Percentiles rank a stretch among this genome's conserved stretches.
Conservation (phyloP, 2,797 vertebrate genomes). For the Crenuchus spilurus region DNA sequence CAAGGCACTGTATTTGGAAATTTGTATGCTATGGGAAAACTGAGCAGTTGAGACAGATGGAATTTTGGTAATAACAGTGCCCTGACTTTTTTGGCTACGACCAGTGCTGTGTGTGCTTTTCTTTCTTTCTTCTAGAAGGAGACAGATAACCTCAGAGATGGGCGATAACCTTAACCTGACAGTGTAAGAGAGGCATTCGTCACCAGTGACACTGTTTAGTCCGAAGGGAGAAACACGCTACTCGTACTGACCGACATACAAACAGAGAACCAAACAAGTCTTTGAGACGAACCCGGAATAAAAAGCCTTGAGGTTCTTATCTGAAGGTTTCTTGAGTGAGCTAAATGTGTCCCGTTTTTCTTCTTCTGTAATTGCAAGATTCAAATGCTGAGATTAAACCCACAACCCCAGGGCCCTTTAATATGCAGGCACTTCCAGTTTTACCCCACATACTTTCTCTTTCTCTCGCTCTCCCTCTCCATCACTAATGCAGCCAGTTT, state of each 20-base stretch:
- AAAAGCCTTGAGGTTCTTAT: neutral
- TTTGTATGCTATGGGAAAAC: neutral
- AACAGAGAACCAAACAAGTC: neutral
- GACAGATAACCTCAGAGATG: neutral
- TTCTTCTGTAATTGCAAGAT: slow-evolving; percentile 29
- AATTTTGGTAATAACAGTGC: neutral
- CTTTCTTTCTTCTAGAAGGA: neutral
- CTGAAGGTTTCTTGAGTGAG: neutral
- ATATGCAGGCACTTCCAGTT: slow-evolving; percentile 26
- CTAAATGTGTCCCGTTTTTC: slow-evolving; percentile 10
- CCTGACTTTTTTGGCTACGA: neutral
- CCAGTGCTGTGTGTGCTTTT: neutral
- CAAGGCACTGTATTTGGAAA: neutral
- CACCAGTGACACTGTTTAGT: slow-evolving; percentile 14
- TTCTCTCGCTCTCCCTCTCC: neutral
- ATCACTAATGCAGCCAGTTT: too few species aligned
- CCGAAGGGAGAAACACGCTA: neutral
- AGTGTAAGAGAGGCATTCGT: neutral
- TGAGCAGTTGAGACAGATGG: neutral
- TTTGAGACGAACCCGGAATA: neutral
- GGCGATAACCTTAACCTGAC: slow-evolving; percentile 6
- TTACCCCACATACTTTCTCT: neutral
- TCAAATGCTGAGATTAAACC: slow-evolving; percentile 27
- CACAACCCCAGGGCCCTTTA: slow-evolving; percentile 39
- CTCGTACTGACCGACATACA: neutral